Base-by-base conservation (phyloP, 1,140 invertebrate species). In the Pygmarrhopalites habei region DNA sequence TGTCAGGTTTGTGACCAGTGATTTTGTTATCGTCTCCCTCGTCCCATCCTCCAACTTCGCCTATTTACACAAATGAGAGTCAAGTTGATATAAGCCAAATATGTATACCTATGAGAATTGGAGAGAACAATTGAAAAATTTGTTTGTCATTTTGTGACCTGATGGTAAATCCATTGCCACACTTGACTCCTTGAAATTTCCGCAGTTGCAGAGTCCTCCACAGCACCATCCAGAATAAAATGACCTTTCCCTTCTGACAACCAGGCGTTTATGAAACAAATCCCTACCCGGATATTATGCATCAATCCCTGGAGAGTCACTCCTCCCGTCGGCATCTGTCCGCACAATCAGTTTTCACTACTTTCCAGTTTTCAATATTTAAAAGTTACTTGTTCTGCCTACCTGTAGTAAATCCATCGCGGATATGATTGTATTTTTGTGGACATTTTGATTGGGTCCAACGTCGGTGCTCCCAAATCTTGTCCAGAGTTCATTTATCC, bases 171-270 rank as follows among this genome's bases (percentile, higher is more conserved):
- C 83, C 85, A 87, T 73, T 88, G 85, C 85, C 85, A 87, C 35
- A 88, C 79, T 75, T 87, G 83, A 15, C 79, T 81, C 47, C 85
- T 78, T 2, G 83, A 85, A 67, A 87, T 87, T 74, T 88, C 85
- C 2, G 85, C 85, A 0, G 86, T 88, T 4, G 85, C 86, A 0
- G 85, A 86, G 74, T 88, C 86, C 72, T 88, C 85, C 47, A 87
- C 81, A 30, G 79, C 77, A 17, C 82, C 84, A 44, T 80, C 80
- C 61, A 83, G 80, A 63, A 80, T 77, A 73, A 86, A 86, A 72
- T 85, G 83, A 3, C 86, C 86, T 30, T 79, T 76, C 4, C 85
- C 85, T 25, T 79, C 77, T 2, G 32, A 17, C 39, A 87, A 71
- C 85, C 85, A 87, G 58, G 84, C 77, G 64, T 83, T 83, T 32